Percentiles rank a stretch among this genome's conserved stretches.
Conservation (phyloP, 2,888 invertebrate species). For the Clusia tigrina region DNA sequence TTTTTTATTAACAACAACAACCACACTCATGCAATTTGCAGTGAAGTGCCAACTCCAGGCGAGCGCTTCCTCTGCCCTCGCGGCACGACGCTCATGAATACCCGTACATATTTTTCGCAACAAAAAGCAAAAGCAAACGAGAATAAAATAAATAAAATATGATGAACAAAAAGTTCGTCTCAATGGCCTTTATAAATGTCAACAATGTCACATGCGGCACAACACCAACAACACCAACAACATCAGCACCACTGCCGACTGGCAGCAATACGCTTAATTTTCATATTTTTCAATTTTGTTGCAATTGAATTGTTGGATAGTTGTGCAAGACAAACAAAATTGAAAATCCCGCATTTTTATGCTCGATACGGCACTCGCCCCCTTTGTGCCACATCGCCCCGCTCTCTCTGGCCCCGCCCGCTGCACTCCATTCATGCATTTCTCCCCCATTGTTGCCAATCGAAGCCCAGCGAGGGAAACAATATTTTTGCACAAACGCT, state of each 20-base stretch:
- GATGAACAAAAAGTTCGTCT: too few relatives aligned
- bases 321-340: not conserved
- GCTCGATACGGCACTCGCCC: not conserved
- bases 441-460: too few relatives aligned
- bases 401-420: not conserved
- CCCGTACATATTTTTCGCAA: too few relatives aligned
- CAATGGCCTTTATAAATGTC: conserved; percentile 10
- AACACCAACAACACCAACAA: conserved; percentile 13
- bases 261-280: too few relatives aligned
- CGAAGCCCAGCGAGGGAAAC: not conserved
- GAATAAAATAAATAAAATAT: too few relatives aligned
- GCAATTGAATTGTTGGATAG: too few relatives aligned
- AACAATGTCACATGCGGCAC: conserved; percentile 11
- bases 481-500: not conserved
- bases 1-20: not conserved
- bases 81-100: too few relatives aligned
- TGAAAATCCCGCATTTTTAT: conserved; percentile 4
- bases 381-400: too few relatives aligned
- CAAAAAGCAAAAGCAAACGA: too few relatives aligned
- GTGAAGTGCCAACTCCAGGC: not conserved
- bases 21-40: not conserved
- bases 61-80: not conserved
- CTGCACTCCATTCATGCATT: not conserved
- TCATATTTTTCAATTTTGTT: too few relatives aligned
- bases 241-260: too few relatives aligned